Evolutionary conservation across 1,140 invertebrate species (phyloP).

Genomic region (Heterodera carotae): DNA sequence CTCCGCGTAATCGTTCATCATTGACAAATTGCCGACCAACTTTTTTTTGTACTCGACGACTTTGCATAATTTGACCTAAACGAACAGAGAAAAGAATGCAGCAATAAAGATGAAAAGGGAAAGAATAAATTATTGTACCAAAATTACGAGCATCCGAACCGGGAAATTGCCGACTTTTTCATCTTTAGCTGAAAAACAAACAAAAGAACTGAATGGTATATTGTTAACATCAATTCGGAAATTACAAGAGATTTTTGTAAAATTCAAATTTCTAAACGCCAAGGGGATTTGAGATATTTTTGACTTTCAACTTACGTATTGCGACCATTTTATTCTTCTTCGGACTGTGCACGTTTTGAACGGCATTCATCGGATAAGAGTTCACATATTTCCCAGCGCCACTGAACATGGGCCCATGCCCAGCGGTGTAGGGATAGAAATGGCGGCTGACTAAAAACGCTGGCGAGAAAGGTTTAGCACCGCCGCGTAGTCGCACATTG

Average conservation of each 20-base stretch:
- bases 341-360: conserved; percentile 1
- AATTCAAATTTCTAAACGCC: too few species aligned
- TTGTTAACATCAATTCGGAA: too few species aligned
- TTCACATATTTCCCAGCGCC: not conserved
- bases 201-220: too few species aligned
- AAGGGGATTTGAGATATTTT: too few species aligned
- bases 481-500: conserved; percentile 34
- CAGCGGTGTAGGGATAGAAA: conserved; percentile 24
- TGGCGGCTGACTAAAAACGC: not conserved
- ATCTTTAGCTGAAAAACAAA: conserved; percentile 43
- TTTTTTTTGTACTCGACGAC: conserved; percentile 50
- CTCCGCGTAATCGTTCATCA: conserved; percentile 50
- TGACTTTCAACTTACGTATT: not conserved
- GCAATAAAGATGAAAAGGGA: not conserved
- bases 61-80: conserved; percentile 45
- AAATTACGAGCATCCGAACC: conserved; percentile 54
- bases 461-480: conserved; percentile 14
- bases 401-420: conserved; percentile 12
- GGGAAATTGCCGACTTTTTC: conserved; percentile 58
- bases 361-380: conserved; percentile 21
- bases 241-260: too few species aligned
- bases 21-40: conserved; percentile 39
- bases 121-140: conserved; percentile 25
- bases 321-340: conserved; percentile 8
- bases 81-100: not conserved